These are phyloP conservation scores for Eublepharis macularius DNA, from an alignment of 2,113 vertebrate species.

Conservation along the genomic window DNA sequence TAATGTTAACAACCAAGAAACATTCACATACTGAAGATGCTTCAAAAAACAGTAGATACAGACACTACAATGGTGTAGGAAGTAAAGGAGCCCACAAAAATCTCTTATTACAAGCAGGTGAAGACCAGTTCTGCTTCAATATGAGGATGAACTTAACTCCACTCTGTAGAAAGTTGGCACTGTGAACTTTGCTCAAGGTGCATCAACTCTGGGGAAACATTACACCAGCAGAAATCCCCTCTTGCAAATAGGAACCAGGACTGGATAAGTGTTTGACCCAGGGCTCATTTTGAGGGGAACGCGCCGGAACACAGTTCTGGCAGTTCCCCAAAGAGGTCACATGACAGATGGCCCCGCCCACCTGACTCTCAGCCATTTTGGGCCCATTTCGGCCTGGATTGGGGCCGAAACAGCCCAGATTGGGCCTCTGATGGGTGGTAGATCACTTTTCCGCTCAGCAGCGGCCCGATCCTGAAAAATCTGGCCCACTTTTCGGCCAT, in stretches of 20 bases:
- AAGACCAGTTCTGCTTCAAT: neutral
- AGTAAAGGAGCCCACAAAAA: rapidly evolving
- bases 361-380: no score
- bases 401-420: no score
- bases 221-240: slow-evolving; percentile 16
- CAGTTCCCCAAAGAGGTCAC: no score
- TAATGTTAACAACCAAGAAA: neutral
- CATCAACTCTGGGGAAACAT: neutral
- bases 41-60: neutral
- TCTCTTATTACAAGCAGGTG: neutral
- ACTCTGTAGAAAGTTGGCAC: neutral
- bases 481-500: no score
- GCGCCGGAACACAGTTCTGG: no score
- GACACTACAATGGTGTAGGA: neutral
- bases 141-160: neutral
- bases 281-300: no score
- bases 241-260: neutral
- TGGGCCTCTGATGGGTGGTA: no score
- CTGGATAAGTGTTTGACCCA: neutral
- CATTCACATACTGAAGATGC: neutral
- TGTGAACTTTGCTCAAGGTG: slow-evolving; percentile 9
- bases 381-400: no score
- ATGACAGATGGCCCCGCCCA: no score
- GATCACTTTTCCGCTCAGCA: no score
- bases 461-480: no score